Conservation (phyloP, 2,797 vertebrate genomes). For the Coregonus suidteri region DNA sequence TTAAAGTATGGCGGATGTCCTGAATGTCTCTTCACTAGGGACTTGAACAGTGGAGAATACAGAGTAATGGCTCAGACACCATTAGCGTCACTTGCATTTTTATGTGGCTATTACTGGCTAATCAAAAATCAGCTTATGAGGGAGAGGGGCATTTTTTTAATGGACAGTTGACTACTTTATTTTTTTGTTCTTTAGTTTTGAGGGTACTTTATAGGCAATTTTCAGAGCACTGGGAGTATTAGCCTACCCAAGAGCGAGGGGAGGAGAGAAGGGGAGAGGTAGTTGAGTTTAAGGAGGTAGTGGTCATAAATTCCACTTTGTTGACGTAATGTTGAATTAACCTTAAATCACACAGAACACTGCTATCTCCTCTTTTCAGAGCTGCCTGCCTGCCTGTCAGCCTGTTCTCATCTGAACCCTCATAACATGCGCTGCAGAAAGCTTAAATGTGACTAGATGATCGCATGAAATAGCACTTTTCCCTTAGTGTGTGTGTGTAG, state of each 20-base stretch:
- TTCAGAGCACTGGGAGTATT: not conserved
- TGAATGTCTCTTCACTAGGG: not conserved
- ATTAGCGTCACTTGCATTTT: not conserved
- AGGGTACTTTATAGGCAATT: not conserved
- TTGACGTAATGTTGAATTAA: slow-evolving; percentile 26
- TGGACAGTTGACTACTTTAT: not conserved
- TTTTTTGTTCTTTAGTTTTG: not conserved
- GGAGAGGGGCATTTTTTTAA: not conserved
- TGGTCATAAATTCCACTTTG: slow-evolving; percentile 11
- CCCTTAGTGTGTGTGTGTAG: not conserved
- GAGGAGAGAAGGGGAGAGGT: not conserved
- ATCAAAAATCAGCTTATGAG: not conserved
- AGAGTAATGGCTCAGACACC: not conserved
- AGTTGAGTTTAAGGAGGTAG: not conserved
- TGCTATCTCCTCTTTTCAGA: slow-evolving; percentile 2
- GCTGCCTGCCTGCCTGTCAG: not conserved
- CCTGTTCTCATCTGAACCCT: slow-evolving; percentile 36
- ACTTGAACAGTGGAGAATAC: not conserved
- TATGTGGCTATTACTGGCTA: not conserved
- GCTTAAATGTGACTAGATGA: slow-evolving; percentile 38
- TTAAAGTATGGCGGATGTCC: not conserved
- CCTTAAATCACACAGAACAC: slow-evolving; percentile 10
- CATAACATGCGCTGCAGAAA: slow-evolving; percentile 5
- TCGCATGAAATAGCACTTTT: slow-evolving; percentile 37
- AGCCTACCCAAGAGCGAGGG: not conserved